Base-by-base conservation (phyloP, 1,140 invertebrate species). In the Hylaeus volcanicus region DNA sequence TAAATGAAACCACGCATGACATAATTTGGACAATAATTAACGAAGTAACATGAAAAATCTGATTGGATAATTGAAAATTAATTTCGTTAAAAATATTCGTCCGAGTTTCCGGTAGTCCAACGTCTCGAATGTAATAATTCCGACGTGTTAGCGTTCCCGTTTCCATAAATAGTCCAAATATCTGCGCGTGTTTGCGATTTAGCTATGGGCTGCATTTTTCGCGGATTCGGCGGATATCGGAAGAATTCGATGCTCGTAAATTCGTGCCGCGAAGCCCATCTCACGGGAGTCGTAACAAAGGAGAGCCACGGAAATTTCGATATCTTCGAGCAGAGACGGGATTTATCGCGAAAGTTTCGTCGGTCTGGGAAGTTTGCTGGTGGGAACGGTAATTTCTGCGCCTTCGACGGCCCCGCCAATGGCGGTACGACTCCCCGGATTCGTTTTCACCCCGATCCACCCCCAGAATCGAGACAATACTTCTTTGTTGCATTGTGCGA, bases 291-390 rank as follows among this genome's bases (percentile, higher is more conserved):
- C 45, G 65, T 53, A 53, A 51, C 65, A 53, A 68, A 68, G 48
- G 45, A 45, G 45, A 3, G 45, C n/a, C 45, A 48, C 65, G 45
- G 45, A n/a, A 68, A 68, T 68, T 37, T 51, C 65, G 8, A 68
- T 9, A 68, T 68, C 45, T 53, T 26, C 45, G 43, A 6, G n/a
- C 65, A 14, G 65, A n/a, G 45, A 14, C 65, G n/a, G 45, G 65
- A 68, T 68, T 68, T 68, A 68, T 68, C n/a, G 65, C 65, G 45
- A 68, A 68, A 68, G 48, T 68, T 68, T 26, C 65, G 9, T n/a
- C 45, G 15, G 43, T 66, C 15, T 68, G 9, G 45, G 3, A 68
- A 68, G 65, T 68, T 68, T 45, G 65, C 0, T 9, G 8, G 14
- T 15, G 11, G 65, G n/a, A 9, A 45, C 45, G 65, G 45, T 66